These are phyloP conservation scores for Cactoblastis cactorum DNA, from an alignment of 2,888 invertebrate species.

Conservation along the genomic window DNA sequence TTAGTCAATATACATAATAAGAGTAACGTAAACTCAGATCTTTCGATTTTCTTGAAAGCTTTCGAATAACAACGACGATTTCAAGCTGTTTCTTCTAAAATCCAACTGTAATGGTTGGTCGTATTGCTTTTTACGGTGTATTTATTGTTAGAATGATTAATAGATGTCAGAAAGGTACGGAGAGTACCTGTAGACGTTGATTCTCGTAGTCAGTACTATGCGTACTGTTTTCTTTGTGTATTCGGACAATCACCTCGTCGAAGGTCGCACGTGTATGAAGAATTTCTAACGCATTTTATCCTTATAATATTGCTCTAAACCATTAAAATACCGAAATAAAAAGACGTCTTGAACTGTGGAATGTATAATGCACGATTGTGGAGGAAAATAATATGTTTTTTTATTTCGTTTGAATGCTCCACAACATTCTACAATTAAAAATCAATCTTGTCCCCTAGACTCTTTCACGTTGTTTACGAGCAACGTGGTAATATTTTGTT, in stretches of 20 bases:
- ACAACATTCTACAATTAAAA: too few species aligned
- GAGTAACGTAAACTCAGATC: too few species aligned
- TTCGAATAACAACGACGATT: not conserved
- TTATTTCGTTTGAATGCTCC: too few species aligned
- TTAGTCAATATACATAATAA: too few species aligned
- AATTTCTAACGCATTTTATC: constrained; percentile 14
- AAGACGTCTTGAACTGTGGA: not conserved
- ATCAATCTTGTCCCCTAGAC: too few species aligned
- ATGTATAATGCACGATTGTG: not conserved
- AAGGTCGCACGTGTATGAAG: constrained; percentile 32
- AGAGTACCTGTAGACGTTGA: constrained; percentile 25
- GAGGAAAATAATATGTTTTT: too few species aligned
- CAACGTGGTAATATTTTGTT: too few species aligned
- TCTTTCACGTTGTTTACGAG: too few species aligned
- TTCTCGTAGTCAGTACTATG: constrained; percentile 16
- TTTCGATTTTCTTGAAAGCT: not conserved
- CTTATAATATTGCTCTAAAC: constrained; percentile 4
- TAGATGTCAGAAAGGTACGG: constrained; percentile 17
- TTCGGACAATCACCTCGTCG: constrained; percentile 48
- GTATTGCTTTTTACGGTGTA: constrained; percentile 19
- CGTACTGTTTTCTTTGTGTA: constrained; percentile 41
- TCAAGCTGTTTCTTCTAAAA: not conserved
- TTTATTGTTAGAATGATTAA: constrained; percentile 23
- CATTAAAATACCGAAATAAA: not conserved
- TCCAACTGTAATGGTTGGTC: constrained; percentile 5